Evolutionary conservation across 2,888 invertebrate genomes (phyloP).

Genomic region (Creontiades dilutus): DNA sequence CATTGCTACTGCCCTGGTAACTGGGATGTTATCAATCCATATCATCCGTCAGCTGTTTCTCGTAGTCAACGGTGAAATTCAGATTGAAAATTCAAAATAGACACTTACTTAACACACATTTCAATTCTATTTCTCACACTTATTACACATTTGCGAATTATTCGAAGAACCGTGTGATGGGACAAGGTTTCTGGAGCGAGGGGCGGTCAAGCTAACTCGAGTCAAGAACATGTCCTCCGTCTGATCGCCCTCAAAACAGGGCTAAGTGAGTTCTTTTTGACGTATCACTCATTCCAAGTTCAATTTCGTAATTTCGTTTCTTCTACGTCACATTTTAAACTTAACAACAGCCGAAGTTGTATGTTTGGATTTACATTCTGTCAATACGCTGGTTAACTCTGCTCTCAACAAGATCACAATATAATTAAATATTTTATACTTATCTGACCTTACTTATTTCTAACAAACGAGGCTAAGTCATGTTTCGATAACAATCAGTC

Average conservation of each 20-base stretch:
- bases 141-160: background rate
- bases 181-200: constrained; percentile 2
- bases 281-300: background rate
- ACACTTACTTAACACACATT: background rate
- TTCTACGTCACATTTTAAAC: background rate
- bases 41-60: background rate
- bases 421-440: too few species aligned
- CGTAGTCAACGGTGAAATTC: background rate
- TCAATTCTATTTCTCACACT: background rate
- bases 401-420: too few species aligned
- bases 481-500: background rate
- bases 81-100: constrained; percentile 2
- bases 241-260: background rate
- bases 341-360: too few species aligned
- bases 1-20: too few species aligned
- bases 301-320: background rate
- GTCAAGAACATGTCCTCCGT: background rate
- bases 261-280: background rate
- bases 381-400: background rate
- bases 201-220: background rate
- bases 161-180: constrained; percentile 7
- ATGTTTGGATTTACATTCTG: background rate
- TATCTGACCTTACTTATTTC: too few species aligned
- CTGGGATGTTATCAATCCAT: constrained; percentile 26
- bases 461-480: background rate